These are phyloP conservation scores for Drosophila histrio DNA, from an alignment of 2,888 invertebrate genomes.

Conservation along the genomic window DNA sequence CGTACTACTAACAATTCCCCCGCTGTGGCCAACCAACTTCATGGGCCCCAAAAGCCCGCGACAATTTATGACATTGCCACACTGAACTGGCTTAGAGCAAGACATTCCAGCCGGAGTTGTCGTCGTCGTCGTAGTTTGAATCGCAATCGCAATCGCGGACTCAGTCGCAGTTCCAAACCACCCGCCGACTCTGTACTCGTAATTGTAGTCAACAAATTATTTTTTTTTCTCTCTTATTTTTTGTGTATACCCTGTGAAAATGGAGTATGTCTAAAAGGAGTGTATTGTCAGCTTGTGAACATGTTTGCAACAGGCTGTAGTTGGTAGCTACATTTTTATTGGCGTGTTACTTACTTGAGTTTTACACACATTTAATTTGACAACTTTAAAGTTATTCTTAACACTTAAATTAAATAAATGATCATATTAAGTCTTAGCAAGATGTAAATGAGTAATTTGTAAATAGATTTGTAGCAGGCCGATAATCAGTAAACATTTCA, in stretches of 20 bases:
- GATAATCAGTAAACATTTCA: no score
- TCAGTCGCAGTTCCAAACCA: conserved; percentile 7
- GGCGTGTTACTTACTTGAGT: no score
- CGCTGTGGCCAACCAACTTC: conserved; percentile 21
- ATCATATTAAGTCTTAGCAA: no score
- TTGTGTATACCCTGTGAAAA: background rate
- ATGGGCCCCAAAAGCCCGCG: conserved; percentile 47
- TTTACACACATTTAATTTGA: no score
- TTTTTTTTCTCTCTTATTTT: conserved; percentile 5
- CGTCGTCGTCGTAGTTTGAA: background rate
- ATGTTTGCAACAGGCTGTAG: background rate
- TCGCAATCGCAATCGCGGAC: background rate
- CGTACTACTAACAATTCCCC: conserved; percentile 1
- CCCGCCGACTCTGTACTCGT: conserved; percentile 33
- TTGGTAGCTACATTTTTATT: no score
- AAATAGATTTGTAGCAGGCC: no score
- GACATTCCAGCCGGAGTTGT: conserved; percentile 31
- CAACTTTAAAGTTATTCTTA: no score
- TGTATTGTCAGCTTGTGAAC: background rate
- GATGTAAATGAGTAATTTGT: no score
- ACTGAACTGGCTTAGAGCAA: conserved; percentile 52
- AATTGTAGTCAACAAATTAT: conserved; percentile 44
- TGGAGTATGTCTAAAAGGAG: background rate
- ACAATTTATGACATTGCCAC: conserved; percentile 56
- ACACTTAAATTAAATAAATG: no score